Evolutionary conservation across 2,113 vertebrate genomes (phyloP), one percentile per base, ranked within the genome.

Genomic region (Nipponia nippon): DNA sequence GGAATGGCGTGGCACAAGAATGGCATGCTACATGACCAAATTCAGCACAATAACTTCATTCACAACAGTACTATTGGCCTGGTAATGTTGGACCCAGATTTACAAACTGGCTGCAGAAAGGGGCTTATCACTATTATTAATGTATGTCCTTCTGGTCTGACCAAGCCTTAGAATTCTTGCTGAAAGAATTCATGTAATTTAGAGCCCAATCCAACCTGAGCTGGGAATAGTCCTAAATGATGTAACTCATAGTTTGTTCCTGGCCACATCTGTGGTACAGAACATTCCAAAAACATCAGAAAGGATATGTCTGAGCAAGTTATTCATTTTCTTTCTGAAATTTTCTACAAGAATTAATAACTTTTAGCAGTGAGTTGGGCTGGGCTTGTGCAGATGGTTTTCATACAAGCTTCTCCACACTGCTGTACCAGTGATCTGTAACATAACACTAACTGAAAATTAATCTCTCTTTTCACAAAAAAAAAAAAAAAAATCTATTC

Each of bases 221-320:
- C 4, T 89, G 87, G 78, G 93, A 95, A 89, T 61, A 85, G 56
- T 76, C 44, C 62, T 96, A 93, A 87, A 91, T 94, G 42, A 87
- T 52, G 56, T 63, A 91, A 84, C 56, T 84, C 89, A 47, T 38
- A 84, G 77, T 76, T 72, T 72, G 19, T 91, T 96, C 52, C 84
- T 79, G 52, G 56, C 38, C 89, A 91, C 77, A 95, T 96, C 81
- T 96, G 87, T 82, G 87, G 46, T 84, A 93, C 58, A 77, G 73
- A 83, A 76, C 52, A 69, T 95, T 93, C 89, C 91, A 91, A 87
- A 95, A 82, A 72, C 93, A 91, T 87, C 70, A 83, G 86, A 94
- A 95, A 92, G 69, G 92, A 97, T 92, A 49, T 84, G 95, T 81
- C 89, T 95, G 81, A 97, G 70, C 94, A 94, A 79, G 93, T 92